These are phyloP conservation scores for Microctenopoma steveboyesi DNA, from an alignment of 2,797 vertebrate species.

Conservation along the genomic window DNA sequence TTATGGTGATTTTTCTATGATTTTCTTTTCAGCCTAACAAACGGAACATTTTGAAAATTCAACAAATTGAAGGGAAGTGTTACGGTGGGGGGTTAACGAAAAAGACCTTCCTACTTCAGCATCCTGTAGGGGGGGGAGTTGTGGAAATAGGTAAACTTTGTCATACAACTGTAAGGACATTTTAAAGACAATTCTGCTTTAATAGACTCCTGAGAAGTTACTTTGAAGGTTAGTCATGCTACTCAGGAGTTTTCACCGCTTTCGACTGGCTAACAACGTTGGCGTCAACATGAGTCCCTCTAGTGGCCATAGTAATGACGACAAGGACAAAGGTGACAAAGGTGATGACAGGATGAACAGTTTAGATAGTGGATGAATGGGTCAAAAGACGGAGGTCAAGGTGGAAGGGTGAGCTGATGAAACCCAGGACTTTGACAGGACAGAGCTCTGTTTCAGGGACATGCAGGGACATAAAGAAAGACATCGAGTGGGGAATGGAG, in stretches of 20 bases:
- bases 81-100: constrained; percentile 37
- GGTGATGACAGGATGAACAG: too few species aligned
- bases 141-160: constrained; percentile 24
- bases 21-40: constrained; percentile 89
- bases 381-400: too few species aligned
- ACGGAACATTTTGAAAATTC: constrained; percentile 92
- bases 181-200: neutral
- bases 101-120: constrained; percentile 29
- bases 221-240: neutral
- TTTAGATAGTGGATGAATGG: too few species aligned
- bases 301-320: neutral
- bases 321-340: neutral
- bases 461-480: too few species aligned
- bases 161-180: neutral
- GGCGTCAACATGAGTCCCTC: neutral
- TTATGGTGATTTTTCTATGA: constrained; percentile 98
- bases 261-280: neutral
- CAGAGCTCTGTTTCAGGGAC: too few species aligned
- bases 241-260: neutral
- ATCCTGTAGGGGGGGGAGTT: constrained; percentile 34
- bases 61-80: constrained; percentile 76
- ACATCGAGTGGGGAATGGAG: too few species aligned
- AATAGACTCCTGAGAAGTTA: neutral
- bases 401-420: too few species aligned
- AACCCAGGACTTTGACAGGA: too few species aligned